phyloP scores from a whole-genome alignment of 2,888 invertebrate species.

The Drosophila algonquin region DNA sequence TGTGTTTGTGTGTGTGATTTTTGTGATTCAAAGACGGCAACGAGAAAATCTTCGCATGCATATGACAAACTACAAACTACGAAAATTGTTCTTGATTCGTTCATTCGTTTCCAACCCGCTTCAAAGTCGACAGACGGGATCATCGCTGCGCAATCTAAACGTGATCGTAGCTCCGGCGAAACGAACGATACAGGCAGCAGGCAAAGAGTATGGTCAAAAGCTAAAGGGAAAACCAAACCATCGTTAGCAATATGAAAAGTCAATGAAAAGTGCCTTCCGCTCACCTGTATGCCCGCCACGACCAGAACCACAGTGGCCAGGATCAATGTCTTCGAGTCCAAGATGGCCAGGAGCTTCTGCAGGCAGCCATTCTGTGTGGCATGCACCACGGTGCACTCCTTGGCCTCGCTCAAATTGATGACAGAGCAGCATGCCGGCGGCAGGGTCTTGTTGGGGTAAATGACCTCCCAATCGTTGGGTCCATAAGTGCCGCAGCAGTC shows the following conservation, averaged over 20 bases:
- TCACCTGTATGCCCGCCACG: conserved; percentile 94
- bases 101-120: conserved; percentile 12
- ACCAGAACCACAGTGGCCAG: conserved; percentile 93
- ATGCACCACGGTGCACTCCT: conserved; percentile 84
- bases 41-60: conserved; percentile 46
- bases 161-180: conserved; percentile 96
- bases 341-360: conserved; percentile 86
- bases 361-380: conserved; percentile 88
- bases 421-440: conserved; percentile 82
- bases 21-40: conserved; percentile 55
- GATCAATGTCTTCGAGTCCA: conserved; percentile 89
- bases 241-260: not conserved
- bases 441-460: conserved; percentile 83
- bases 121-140: conserved; percentile 76
- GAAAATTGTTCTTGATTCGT: conserved; percentile 24
- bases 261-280: not conserved
- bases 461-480: conserved; percentile 87
- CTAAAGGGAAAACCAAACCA: conserved; percentile 83
- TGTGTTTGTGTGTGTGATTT: conserved; percentile 19
- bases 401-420: conserved; percentile 85
- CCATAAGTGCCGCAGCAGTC: conserved; percentile 90
- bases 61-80: conserved; percentile 62
- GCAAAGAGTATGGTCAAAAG: conserved; percentile 95
- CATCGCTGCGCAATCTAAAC: conserved; percentile 85
- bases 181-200: conserved; percentile 95